phyloP scores from a whole-genome alignment of 2,113 vertebrate genomes.

The Tautogolabrus adspersus region DNA sequence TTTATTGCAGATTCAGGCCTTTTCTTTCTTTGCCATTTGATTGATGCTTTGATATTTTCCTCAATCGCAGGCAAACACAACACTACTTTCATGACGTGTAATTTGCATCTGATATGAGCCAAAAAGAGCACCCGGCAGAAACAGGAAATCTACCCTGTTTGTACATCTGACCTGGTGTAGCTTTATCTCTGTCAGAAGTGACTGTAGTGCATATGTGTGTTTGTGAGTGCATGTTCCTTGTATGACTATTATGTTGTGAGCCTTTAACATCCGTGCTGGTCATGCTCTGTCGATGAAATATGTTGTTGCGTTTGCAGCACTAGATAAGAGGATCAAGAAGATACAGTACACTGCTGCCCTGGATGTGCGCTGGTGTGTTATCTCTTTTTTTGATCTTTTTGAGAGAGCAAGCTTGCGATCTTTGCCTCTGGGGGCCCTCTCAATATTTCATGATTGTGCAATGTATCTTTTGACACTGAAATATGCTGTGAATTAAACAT shows the following conservation, averaged over 20 bases:
- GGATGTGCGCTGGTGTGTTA: slow-evolving; percentile 68
- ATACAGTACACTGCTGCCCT: slow-evolving; percentile 49
- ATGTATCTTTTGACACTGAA: slow-evolving; percentile 81
- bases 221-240: slow-evolving; percentile 11
- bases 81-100: neutral
- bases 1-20: neutral
- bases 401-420: slow-evolving; percentile 63
- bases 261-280: slow-evolving; percentile 35
- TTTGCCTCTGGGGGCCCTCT: slow-evolving; percentile 64
- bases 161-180: neutral
- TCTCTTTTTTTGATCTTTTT: slow-evolving; percentile 77
- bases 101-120: slow-evolving; percentile 10
- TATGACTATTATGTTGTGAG: slow-evolving; percentile 35
- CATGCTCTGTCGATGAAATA: slow-evolving; percentile 55
- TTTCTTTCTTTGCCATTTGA: neutral
- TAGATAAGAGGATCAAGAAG: slow-evolving; percentile 74
- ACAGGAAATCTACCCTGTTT: neutral
- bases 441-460: slow-evolving; percentile 81
- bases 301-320: slow-evolving; percentile 48
- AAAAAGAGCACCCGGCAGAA: neutral
- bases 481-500: slow-evolving; percentile 82
- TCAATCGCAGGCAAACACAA: neutral
- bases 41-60: slow-evolving; percentile 3
- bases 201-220: neutral
- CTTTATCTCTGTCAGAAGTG: slow-evolving; percentile 6